Conservation (phyloP, 1,140 invertebrate genomes). For the Apis laboriosa region DNA sequence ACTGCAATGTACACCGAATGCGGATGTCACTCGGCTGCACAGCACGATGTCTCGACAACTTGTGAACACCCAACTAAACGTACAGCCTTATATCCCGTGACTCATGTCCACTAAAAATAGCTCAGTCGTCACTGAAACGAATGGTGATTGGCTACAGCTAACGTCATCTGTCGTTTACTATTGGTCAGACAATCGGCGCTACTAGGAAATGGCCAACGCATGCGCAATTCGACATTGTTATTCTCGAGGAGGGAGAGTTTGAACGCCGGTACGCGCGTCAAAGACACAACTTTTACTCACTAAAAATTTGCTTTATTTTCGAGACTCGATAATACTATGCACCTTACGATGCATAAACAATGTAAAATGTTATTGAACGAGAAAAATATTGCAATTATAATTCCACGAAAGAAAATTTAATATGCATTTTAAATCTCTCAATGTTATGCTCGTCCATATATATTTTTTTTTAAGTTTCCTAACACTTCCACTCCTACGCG, state of each 20-base stretch:
- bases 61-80: constrained; percentile 76
- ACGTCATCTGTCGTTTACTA: constrained; percentile 65
- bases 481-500: constrained; percentile 26
- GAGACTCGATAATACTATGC: neutral
- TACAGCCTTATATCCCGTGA: constrained; percentile 81
- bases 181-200: constrained; percentile 61
- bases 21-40: constrained; percentile 52
- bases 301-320: constrained; percentile 33
- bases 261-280: constrained; percentile 54
- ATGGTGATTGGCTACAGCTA: constrained; percentile 73
- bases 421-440: neutral
- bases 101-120: constrained; percentile 79
- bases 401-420: neutral
- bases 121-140: constrained; percentile 72
- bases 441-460: neutral
- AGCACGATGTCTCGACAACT: constrained; percentile 71
- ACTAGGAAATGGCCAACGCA: constrained; percentile 64
- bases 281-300: constrained; percentile 39
- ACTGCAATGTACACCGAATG: constrained; percentile 23
- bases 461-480: constrained; percentile 7
- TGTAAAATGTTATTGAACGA: neutral
- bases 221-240: constrained; percentile 38
- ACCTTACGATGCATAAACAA: constrained; percentile 14
- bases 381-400: neutral
- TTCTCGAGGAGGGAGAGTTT: constrained; percentile 59